A percentile compares a stretch with the other conserved stretches of the same genome.
Conservation (phyloP, 2,888 invertebrate genomes). For the Eupeodes latifasciatus region DNA sequence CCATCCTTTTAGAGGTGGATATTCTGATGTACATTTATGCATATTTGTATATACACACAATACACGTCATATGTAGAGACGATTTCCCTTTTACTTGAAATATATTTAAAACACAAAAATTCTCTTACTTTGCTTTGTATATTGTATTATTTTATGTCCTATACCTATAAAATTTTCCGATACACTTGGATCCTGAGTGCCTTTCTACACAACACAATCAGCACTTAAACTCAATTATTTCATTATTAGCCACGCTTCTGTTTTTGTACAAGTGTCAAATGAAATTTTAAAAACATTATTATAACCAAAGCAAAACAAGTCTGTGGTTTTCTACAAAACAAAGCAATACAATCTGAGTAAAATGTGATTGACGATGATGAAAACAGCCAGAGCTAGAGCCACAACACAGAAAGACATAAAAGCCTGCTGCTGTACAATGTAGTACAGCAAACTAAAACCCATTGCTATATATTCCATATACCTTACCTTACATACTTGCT, state of each 20-base stretch:
- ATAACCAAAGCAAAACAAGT: constrained; percentile 63
- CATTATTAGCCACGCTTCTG: constrained; percentile 58
- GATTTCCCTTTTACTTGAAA: neutral
- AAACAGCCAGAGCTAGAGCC: neutral
- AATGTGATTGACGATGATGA: neutral
- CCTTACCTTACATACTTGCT: neutral
- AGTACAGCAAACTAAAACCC: neutral
- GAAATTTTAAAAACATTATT: constrained; percentile 71
- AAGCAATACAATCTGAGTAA: constrained; percentile 42
- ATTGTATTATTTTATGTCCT: neutral
- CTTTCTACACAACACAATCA: constrained; percentile 63
- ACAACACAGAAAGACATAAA: neutral
- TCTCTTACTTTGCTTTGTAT: neutral
- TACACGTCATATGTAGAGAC: no score
- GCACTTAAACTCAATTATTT: constrained; percentile 69
- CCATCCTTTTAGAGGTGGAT: neutral
- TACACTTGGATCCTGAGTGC: constrained; percentile 1
- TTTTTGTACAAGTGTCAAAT: constrained; percentile 60
- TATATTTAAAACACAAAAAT: neutral
- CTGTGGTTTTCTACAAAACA: constrained; percentile 53
- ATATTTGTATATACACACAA: no score
- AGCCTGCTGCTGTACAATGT: constrained; percentile 6
- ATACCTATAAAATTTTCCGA: neutral
- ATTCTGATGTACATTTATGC: no score
- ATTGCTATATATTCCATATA: neutral